Percentiles rank a stretch among this genome's conserved stretches.
These are phyloP conservation scores for Acipenser ruthenus DNA, from an alignment of 2,797 vertebrate species.

Conservation along the genomic window DNA sequence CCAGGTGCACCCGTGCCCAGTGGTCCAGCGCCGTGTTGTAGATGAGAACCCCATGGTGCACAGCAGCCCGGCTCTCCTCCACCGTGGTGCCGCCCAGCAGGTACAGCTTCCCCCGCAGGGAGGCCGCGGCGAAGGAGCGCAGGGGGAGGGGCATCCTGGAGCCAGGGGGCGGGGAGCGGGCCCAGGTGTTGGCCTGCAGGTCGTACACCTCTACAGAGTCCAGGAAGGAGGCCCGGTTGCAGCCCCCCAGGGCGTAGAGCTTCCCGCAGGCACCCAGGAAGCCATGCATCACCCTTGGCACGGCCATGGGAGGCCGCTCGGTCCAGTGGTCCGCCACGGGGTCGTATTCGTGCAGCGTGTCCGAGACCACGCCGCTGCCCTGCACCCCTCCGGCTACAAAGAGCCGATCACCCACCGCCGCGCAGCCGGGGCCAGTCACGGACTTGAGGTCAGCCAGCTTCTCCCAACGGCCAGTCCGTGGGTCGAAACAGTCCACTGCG, in stretches of 20 bases:
- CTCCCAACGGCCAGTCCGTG: slow-evolving; percentile 67
- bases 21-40: slow-evolving; percentile 59
- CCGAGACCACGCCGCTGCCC: slow-evolving; percentile 58
- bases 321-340: slow-evolving; percentile 63
- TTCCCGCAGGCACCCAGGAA: slow-evolving; percentile 59
- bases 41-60: slow-evolving; percentile 68
- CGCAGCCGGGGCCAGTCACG: slow-evolving; percentile 65
- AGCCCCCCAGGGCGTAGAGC: slow-evolving; percentile 66
- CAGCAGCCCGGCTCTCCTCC: slow-evolving; percentile 58
- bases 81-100: slow-evolving; percentile 67
- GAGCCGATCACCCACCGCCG: slow-evolving; percentile 56
- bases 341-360: slow-evolving; percentile 63
- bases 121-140: slow-evolving; percentile 61
- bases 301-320: slow-evolving; percentile 53
- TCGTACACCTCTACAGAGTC: slow-evolving; percentile 65
- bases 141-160: slow-evolving; percentile 52
- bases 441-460: slow-evolving; percentile 62
- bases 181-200: slow-evolving; percentile 38
- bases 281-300: slow-evolving; percentile 64
- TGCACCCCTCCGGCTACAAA: slow-evolving; percentile 69
- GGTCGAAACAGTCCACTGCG: slow-evolving; percentile 69
- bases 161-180: slow-evolving; percentile 46
- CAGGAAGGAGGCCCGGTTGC: slow-evolving; percentile 57
- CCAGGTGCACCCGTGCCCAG: slow-evolving; percentile 63
- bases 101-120: slow-evolving; percentile 59